Evolutionary conservation across 2,888 invertebrate genomes (phyloP).

Genomic region (Fabriciana adippe): DNA sequence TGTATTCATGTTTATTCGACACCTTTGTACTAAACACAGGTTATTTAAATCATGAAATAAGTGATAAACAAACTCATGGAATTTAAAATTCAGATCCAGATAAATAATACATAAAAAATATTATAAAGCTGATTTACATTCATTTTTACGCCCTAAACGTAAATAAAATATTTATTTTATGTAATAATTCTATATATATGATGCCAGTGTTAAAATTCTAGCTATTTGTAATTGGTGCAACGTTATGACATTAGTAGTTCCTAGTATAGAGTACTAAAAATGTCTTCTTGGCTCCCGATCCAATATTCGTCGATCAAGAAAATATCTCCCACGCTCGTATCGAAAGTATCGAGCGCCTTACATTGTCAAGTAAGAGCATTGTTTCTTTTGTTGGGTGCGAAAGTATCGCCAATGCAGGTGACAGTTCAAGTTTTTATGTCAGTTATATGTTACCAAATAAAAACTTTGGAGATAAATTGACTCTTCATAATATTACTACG

Average conservation of each 20-base stretch:
- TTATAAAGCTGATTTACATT: too few species aligned
- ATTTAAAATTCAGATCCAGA: too few species aligned
- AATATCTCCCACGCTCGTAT: slow-evolving; percentile 66
- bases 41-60: too few species aligned
- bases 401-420: slow-evolving; percentile 52
- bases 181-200: background rate
- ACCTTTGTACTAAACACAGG: too few species aligned
- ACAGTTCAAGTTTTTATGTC: background rate
- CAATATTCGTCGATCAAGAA: slow-evolving; percentile 46
- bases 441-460: slow-evolving; percentile 27
- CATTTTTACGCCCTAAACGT: background rate
- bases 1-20: too few species aligned
- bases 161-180: background rate
- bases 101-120: too few species aligned
- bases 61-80: too few species aligned
- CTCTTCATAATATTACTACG: too few species aligned
- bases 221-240: slow-evolving; percentile 45
- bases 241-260: slow-evolving; percentile 65
- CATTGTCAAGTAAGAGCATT: slow-evolving; percentile 58
- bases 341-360: slow-evolving; percentile 45
- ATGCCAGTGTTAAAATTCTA: slow-evolving; percentile 58
- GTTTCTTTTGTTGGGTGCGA: slow-evolving; percentile 54
- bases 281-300: slow-evolving; percentile 46
- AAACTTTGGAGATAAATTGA: background rate
- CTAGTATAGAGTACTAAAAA: slow-evolving; percentile 63